These are phyloP conservation scores for Phataginus tetradactyla DNA, from an alignment of 2,797 vertebrate genomes.

Conservation along the genomic window DNA sequence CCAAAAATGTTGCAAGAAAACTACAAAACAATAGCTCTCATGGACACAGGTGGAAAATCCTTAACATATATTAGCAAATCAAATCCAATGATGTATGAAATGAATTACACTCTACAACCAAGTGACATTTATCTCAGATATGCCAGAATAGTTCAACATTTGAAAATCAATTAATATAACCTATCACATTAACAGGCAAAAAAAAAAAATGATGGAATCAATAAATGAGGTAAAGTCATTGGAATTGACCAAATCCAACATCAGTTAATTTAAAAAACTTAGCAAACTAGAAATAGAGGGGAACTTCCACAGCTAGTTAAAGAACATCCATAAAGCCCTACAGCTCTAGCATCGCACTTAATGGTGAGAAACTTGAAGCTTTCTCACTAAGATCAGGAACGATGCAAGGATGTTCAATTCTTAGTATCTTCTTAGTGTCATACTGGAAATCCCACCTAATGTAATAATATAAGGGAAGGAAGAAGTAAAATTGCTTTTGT, in stretches of 20 bases:
- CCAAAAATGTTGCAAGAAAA: background rate
- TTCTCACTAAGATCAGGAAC: background rate
- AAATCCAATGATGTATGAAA: background rate
- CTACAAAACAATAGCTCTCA: background rate
- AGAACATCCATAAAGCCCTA: background rate
- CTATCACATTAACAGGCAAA: background rate
- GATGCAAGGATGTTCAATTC: background rate
- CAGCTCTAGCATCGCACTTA: background rate
- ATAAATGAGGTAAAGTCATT: background rate
- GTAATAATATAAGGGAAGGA: background rate
- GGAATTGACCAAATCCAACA: background rate
- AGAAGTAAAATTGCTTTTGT: background rate
- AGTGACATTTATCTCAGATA: background rate
- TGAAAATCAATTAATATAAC: background rate
- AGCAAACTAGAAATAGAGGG: background rate
- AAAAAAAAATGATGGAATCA: background rate
- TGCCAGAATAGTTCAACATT: background rate
- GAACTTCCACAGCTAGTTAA: background rate
- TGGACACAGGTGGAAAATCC: background rate
- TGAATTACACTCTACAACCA: background rate
- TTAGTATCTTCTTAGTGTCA: background rate
- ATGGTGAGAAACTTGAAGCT: background rate
- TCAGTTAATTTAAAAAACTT: background rate
- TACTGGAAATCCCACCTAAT: background rate
- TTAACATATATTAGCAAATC: background rate